These are phyloP conservation scores for Nettapus auritus DNA, from an alignment of 2,113 vertebrate species.

Conservation along the genomic window DNA sequence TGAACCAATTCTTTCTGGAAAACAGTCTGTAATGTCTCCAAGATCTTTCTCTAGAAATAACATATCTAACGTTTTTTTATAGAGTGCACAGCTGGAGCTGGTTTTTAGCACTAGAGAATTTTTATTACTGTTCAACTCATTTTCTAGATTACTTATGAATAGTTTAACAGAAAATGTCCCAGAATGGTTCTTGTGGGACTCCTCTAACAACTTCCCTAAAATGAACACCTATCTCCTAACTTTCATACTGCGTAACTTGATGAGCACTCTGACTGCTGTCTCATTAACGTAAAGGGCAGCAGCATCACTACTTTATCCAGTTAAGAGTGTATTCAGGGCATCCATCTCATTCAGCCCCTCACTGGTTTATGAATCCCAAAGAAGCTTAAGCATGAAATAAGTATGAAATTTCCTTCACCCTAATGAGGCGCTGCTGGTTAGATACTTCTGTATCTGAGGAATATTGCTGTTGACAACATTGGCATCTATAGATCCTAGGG, in stretches of 20 bases:
- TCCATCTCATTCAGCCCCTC: neutral
- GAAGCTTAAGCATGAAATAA: neutral
- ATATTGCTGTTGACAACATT: neutral
- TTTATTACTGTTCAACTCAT: constrained; percentile 18
- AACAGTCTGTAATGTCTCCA: neutral
- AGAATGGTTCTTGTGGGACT: constrained; percentile 10
- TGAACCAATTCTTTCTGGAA: neutral
- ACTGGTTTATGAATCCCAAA: neutral
- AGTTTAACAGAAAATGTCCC: neutral
- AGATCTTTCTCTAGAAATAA: constrained; percentile 12
- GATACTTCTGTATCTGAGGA: neutral
- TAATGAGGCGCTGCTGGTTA: accelerated
- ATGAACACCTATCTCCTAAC: neutral
- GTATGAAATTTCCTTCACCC: neutral
- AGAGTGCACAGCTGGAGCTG: neutral
- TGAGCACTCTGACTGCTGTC: neutral
- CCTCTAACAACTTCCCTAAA: neutral
- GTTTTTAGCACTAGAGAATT: neutral
- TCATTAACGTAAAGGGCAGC: constrained; percentile 27
- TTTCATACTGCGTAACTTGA: neutral
- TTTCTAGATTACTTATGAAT: constrained; percentile 42
- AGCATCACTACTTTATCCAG: accelerated
- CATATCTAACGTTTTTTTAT: neutral
- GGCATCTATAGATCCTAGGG: neutral
- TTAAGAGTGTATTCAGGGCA: neutral